Base-by-base conservation (phyloP, 2,797 vertebrate species). In the Acrossocheilus fasciatus region DNA sequence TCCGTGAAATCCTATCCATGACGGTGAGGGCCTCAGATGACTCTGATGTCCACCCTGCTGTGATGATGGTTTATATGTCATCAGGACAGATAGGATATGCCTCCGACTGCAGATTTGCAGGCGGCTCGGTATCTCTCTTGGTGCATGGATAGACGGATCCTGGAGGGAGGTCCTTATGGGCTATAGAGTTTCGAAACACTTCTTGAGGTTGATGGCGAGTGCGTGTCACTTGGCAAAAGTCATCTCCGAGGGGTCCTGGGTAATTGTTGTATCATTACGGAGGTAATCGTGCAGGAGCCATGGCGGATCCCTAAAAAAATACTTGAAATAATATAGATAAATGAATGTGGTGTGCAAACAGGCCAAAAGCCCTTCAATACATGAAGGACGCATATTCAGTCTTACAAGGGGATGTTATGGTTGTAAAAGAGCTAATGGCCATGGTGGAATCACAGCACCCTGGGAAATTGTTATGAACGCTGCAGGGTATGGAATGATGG, bases 191-290 rank as follows among this genome's bases (percentile, higher is more conserved):
- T 84, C 41, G 78, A 88, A 87, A 84, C 45, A 45, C 47, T 52
- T 83, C 70, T 82, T 41, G 52, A 74, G 74, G 85, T 84, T 88
- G 85, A 90, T 87, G 68, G 86, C 20, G 47, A 83, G 85, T 72
- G 66, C 47, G 39, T 90, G 87, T 87, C 90, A 86, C 72, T 82
- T 82, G 66, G 79, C 85, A 52, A 86, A 78, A 88, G 64, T 52
- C 34, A 36, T 86, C 85, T 87, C 85, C 26, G 30, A 81, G 83
- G 83, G 76, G 74, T 78, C 34, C 70, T 30, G 69, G 62, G 88
- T 90, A 90, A 91, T 90, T 90, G 90, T 79, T 70, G 88, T 81
- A 89, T 87, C 89, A 87, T 91, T 91, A 90, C 74, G 26, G 83
- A 91, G 89, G 86, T 91, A 91, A 90, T 89, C 84, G 86, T 88